Percentiles rank a stretch among this genome's conserved stretches.
Conservation (phyloP, 2,113 vertebrate species). For the Oncorhynchus kisutch region DNA sequence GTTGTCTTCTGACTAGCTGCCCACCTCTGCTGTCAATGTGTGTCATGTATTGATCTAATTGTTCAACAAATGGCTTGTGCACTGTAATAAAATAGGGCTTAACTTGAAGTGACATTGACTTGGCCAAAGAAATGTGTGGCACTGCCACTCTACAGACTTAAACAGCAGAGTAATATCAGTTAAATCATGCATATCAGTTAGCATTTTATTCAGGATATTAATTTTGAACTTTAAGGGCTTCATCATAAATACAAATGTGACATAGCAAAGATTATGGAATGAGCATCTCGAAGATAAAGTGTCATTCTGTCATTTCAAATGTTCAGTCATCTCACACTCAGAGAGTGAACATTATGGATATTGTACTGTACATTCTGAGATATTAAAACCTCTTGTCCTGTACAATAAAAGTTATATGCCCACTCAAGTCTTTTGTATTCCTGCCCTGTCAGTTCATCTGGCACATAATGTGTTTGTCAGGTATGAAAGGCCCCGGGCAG, state of each 20-base stretch:
- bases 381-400: slow-evolving; percentile 13
- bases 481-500: slow-evolving; percentile 58
- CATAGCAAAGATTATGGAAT: background rate
- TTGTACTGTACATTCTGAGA: slow-evolving; percentile 6
- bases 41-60: too few species aligned
- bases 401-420: slow-evolving; percentile 30
- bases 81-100: too few species aligned
- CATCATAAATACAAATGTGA: background rate
- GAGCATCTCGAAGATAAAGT: background rate
- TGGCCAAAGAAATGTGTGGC: background rate
- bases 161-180: background rate
- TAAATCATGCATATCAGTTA: background rate
- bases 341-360: background rate
- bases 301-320: background rate
- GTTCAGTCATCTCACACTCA: background rate
- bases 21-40: too few species aligned
- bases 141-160: background rate
- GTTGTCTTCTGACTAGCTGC: too few species aligned
- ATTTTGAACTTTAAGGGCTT: background rate
- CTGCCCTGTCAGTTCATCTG: slow-evolving; percentile 57
- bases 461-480: slow-evolving; percentile 72
- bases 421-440: slow-evolving; percentile 49
- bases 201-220: background rate
- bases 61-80: too few species aligned
- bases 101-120: background rate